phyloP scores from a whole-genome alignment of 1,140 invertebrate species.

The Reticulitermes speratus region DNA sequence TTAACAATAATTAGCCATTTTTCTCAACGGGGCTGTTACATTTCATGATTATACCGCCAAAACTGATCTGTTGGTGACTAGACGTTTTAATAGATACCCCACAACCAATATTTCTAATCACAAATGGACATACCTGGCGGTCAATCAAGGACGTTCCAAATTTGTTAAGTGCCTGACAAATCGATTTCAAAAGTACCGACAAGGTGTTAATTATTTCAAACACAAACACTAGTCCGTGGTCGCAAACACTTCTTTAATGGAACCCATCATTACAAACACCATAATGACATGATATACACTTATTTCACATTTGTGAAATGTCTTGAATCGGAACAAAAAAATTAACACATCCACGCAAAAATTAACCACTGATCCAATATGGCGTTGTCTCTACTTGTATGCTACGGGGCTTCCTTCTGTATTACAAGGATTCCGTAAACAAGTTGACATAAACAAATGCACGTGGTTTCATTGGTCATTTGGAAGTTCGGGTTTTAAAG shows the following conservation, averaged over 20 bases:
- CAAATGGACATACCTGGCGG: conserved; percentile 39
- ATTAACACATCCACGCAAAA: conserved; percentile 38
- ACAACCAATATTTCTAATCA: conserved; percentile 35
- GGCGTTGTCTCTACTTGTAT: conserved; percentile 40
- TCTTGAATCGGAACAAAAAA: conserved; percentile 29
- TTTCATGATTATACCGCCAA: neutral
- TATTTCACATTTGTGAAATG: conserved; percentile 8
- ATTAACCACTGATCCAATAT: conserved; percentile 43
- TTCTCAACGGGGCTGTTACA: neutral
- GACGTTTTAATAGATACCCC: conserved; percentile 32
- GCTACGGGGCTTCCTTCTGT: conserved; percentile 34
- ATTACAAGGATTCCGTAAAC: conserved; percentile 34
- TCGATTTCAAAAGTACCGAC: conserved; percentile 42
- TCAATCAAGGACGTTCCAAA: conserved; percentile 43
- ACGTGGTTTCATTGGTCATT: conserved; percentile 31
- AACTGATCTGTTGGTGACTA: neutral
- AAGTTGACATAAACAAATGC: conserved; percentile 35
- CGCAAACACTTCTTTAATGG: conserved; percentile 2
- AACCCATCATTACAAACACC: conserved; percentile 16
- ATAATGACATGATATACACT: neutral
- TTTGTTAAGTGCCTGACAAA: conserved; percentile 42
- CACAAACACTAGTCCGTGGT: conserved; percentile 7
- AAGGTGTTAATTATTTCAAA: conserved; percentile 33
- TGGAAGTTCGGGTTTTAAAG: neutral
- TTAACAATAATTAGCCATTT: neutral